Percentiles rank a stretch among this genome's conserved stretches.
Conservation (phyloP, 2,888 invertebrate species). For the Lithophane socia region DNA sequence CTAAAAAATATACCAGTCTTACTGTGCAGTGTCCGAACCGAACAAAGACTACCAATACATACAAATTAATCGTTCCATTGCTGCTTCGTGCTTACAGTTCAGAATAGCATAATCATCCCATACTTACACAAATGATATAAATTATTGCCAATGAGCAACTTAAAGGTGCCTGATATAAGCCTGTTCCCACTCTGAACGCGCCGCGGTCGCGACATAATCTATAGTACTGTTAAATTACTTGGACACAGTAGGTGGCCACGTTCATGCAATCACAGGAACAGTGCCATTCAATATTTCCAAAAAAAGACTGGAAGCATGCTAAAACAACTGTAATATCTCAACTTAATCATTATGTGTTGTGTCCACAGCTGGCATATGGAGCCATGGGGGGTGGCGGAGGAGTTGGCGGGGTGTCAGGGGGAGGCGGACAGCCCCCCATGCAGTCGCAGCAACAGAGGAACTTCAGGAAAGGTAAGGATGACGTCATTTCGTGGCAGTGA, state of each 20-base stretch:
- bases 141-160: too few relatives aligned
- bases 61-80: background rate
- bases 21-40: background rate
- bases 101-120: conserved; percentile 1
- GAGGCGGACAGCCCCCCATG: conserved; percentile 87
- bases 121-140: background rate
- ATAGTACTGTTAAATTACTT: background rate
- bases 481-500: background rate
- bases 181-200: background rate
- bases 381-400: conserved; percentile 84
- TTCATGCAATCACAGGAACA: background rate
- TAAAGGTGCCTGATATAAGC: background rate
- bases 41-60: background rate
- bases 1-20: background rate
- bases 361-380: conserved; percentile 81
- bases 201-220: background rate
- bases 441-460: conserved; percentile 83
- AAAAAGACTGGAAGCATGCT: conserved; percentile 16
- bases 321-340: background rate
- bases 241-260: background rate
- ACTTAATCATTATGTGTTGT: conserved; percentile 3
- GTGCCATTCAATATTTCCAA: background rate
- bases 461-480: conserved; percentile 81
- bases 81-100: background rate
- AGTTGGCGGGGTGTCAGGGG: conserved; percentile 79